These are phyloP conservation scores for Drosophila parabipectinata DNA, from an alignment of 1,140 invertebrate species.

Conservation along the genomic window DNA sequence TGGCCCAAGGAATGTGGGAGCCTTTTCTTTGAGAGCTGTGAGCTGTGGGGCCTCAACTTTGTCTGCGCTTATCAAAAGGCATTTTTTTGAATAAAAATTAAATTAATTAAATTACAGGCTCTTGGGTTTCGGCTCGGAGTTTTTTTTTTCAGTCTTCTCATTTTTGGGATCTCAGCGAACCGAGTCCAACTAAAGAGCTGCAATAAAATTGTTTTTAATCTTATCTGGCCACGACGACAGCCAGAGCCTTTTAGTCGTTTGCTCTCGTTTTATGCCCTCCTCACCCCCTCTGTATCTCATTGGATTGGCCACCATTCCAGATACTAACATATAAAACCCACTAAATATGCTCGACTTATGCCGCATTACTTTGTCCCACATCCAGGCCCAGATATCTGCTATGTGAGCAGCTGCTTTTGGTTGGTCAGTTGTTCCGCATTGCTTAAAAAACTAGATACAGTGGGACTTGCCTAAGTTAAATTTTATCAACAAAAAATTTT, in stretches of 20 bases:
- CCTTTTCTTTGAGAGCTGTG: conserved; percentile 31
- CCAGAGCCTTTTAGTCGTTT: conserved; percentile 69
- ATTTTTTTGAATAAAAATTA: conserved; percentile 83
- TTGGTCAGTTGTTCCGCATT: conserved; percentile 57
- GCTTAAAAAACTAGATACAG: conserved; percentile 29
- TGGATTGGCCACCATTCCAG: neutral
- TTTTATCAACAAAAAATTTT: neutral
- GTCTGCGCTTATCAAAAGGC: conserved; percentile 77
- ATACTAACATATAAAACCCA: conserved; percentile 66
- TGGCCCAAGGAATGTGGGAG: conserved; percentile 70
- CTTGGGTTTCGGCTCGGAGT: conserved; percentile 33
- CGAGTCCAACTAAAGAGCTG: conserved; percentile 80
- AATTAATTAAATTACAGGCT: conserved; percentile 83
- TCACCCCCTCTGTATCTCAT: neutral
- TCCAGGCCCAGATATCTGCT: conserved; percentile 28
- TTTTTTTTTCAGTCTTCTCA: neutral
- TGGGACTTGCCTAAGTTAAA: neutral
- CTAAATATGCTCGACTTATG: conserved; percentile 78
- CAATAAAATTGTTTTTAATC: conserved; percentile 83
- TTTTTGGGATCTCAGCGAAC: conserved; percentile 47
- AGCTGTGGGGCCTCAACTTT: conserved; percentile 42
- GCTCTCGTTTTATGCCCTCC: conserved; percentile 47
- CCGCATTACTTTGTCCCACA: conserved; percentile 62
- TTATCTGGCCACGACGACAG: conserved; percentile 68
- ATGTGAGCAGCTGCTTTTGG: conserved; percentile 31